phyloP scores from a whole-genome alignment of 2,113 vertebrate genomes.

The Aix galericulata region DNA sequence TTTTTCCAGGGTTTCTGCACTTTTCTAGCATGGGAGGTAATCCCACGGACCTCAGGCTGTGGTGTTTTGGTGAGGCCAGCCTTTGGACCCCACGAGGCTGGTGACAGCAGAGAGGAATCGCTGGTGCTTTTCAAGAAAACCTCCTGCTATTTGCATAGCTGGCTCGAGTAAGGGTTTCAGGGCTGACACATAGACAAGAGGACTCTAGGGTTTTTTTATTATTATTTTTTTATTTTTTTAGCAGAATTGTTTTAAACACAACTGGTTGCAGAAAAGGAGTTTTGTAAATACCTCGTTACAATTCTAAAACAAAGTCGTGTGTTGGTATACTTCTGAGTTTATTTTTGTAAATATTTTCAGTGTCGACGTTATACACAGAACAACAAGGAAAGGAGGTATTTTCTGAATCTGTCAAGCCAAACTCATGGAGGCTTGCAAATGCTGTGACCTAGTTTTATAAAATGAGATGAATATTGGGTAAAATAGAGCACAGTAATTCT shows the following conservation, averaged over 20 bases:
- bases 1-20: accelerated
- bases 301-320: not conserved
- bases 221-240: too few species aligned
- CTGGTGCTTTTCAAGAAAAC: accelerated
- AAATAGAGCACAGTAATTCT: not conserved
- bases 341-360: not conserved
- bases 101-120: not conserved
- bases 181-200: not conserved
- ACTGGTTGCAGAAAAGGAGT: accelerated
- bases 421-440: not conserved
- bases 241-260: not conserved
- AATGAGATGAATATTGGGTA: not conserved
- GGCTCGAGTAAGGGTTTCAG: accelerated
- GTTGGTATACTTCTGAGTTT: not conserved
- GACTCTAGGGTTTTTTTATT: not conserved
- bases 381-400: not conserved
- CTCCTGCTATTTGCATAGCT: too few species aligned
- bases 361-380: not conserved
- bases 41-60: not conserved
- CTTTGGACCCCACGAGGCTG: not conserved
- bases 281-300: not conserved
- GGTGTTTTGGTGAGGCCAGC: not conserved
- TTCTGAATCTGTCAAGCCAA: not conserved
- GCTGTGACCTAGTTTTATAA: conserved; percentile 17
- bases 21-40: not conserved